Base-by-base conservation (phyloP, 1,140 invertebrate species). In the Macrobrachium rosenbergii region DNA sequence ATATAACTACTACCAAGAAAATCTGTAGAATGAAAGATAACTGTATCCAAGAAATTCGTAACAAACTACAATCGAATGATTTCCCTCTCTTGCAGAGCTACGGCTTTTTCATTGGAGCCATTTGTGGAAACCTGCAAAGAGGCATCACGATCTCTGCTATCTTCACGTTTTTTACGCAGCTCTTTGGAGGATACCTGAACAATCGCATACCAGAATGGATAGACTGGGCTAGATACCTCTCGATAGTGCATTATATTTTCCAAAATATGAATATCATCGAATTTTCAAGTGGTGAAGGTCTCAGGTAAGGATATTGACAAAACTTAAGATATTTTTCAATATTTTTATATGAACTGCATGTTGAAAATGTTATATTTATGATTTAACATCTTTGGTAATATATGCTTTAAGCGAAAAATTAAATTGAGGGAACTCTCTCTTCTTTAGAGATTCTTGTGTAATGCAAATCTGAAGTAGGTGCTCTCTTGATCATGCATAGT, bases 231-330 rank as follows among this genome's bases (percentile, higher is more conserved):
- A 94, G 95, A 86, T 96, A 96, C 90, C 93, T 95, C 73, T 93
- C 93, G 10, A 92, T 97, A 94, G 95, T 97, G 19, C 95, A 97
- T 91, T 97, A 96, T 91, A 96, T 96, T 76, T 97, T 95, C 91
- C 95, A 96, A 91, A 96, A 96, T 91, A 96, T 97, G 95, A 95
- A 97, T 92, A 95, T 96, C 88, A 93, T 97, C 14, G 96, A 97
- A 91, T 97, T 97, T 91, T 93, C 94, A 84, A 94, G 95, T 91
- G 96, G 95, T 90, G 92, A 94, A 75, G 93, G 94, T 63, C 94
- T 96, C 76, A 91, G 91, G 95, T 96, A 93, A 94, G 93, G 2
- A 52, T 52, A 12, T 10, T 52, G 7, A 12, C 52, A 23, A 5
- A 23, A 75, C 17, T n/a, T 17, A 5, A n/a, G 11, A 21, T 93